phyloP scores from a whole-genome alignment of 2,797 vertebrate species.

The Phaenicophaeus curvirostris region DNA sequence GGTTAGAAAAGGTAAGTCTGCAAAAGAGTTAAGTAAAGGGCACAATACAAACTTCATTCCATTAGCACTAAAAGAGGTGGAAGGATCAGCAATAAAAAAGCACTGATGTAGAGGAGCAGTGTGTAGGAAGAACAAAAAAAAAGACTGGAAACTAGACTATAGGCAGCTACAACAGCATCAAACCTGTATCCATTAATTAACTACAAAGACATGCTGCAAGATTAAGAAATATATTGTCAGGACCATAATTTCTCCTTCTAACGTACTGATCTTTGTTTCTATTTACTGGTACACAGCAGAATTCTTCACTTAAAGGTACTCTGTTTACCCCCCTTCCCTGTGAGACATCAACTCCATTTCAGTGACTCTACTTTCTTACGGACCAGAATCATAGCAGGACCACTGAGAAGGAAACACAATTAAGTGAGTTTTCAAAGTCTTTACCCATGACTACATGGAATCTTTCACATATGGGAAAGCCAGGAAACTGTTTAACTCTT shows the following conservation, averaged over 20 bases:
- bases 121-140: neutral
- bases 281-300: neutral
- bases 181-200: neutral
- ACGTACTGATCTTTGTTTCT: neutral
- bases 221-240: neutral
- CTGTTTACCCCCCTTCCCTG: neutral
- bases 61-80: neutral
- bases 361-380: neutral
- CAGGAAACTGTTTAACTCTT: neutral
- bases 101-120: neutral
- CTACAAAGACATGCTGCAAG: neutral
- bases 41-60: neutral
- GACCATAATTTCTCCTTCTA: neutral
- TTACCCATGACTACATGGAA: neutral
- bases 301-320: neutral
- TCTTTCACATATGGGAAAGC: neutral
- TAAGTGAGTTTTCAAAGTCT: neutral
- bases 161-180: neutral
- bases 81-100: neutral
- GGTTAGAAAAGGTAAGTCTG: neutral
- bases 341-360: neutral
- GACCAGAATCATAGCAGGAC: neutral
- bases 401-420: neutral
- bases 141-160: neutral
- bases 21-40: neutral